Evolutionary conservation across 2,797 vertebrate species (phyloP).

Genomic region (Xenopus petersii): DNA sequence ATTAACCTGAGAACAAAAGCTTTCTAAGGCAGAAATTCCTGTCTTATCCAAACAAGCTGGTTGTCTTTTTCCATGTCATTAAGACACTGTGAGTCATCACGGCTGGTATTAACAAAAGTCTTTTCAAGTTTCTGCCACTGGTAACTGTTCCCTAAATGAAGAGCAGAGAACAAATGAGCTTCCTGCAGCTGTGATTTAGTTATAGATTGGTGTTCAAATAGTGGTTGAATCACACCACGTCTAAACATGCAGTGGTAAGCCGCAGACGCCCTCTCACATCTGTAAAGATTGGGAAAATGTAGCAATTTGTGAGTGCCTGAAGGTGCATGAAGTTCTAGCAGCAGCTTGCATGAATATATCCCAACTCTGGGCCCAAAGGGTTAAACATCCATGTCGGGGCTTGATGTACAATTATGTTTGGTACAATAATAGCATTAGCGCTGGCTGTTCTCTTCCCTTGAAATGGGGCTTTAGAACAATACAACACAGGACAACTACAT

Average conservation of each 20-base stretch:
- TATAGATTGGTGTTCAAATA: not conserved
- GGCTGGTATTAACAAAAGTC: not conserved
- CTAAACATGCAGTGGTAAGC: conserved; percentile 18
- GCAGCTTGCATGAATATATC: conserved; percentile 29
- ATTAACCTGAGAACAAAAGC: not conserved
- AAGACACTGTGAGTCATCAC: not conserved
- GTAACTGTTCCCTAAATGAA: not conserved
- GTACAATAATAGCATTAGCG: too few relatives aligned
- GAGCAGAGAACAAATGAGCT: not conserved
- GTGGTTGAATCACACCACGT: conserved; percentile 11
- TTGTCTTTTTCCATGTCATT: not conserved
- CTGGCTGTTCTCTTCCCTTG: too few relatives aligned
- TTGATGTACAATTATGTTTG: too few relatives aligned
- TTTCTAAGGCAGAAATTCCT: not conserved
- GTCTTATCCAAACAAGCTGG: not conserved
- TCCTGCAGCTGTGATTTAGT: not conserved
- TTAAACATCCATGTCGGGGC: conserved; percentile 2
- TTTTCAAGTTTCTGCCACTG: not conserved
- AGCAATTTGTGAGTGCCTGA: conserved; percentile 24
- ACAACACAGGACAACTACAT: too few relatives aligned
- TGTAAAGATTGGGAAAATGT: conserved; percentile 34
- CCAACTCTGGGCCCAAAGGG: conserved; percentile 20
- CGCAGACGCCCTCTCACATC: conserved; percentile 27
- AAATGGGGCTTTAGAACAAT: too few relatives aligned
- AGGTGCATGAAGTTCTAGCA: conserved; percentile 13